Conservation (phyloP, 2,888 invertebrate genomes). For the Hylaea fasciaria region DNA sequence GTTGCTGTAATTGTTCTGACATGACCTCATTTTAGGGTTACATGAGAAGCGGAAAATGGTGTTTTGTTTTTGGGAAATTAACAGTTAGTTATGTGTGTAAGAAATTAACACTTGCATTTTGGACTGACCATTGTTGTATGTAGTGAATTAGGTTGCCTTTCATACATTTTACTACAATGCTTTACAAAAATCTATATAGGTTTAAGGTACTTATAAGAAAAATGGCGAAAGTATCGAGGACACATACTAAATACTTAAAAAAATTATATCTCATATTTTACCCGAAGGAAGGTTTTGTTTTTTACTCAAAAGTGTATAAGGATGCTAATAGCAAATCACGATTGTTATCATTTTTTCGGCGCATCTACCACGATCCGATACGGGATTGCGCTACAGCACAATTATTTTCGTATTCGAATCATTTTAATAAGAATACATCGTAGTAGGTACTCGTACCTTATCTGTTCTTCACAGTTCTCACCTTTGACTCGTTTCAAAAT, state of each 20-base stretch:
- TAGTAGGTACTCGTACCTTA: not conserved
- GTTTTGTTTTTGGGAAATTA: slow-evolving; percentile 16
- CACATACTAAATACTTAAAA: too few species aligned
- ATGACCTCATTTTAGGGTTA: slow-evolving; percentile 23
- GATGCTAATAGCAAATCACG: too few species aligned
- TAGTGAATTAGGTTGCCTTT: not conserved
- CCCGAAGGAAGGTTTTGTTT: too few species aligned
- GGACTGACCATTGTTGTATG: not conserved
- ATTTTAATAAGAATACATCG: not conserved
- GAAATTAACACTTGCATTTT: not conserved
- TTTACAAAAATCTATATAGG: too few species aligned
- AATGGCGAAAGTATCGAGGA: too few species aligned
- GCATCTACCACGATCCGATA: too few species aligned
- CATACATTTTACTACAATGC: too few species aligned
- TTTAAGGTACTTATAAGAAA: too few species aligned
- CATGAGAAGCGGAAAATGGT: slow-evolving; percentile 16
- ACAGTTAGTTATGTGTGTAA: not conserved
- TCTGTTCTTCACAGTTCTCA: slow-evolving; percentile 13
- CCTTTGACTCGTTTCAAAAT: slow-evolving; percentile 18
- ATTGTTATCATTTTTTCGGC: too few species aligned
- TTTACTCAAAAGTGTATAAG: too few species aligned
- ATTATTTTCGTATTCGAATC: not conserved
- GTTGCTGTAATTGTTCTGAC: slow-evolving; percentile 15
- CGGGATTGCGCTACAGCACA: too few species aligned
- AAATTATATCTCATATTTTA: too few species aligned